phyloP scores from a whole-genome alignment of 1,140 invertebrate species.

The Pogonus chalceus region DNA sequence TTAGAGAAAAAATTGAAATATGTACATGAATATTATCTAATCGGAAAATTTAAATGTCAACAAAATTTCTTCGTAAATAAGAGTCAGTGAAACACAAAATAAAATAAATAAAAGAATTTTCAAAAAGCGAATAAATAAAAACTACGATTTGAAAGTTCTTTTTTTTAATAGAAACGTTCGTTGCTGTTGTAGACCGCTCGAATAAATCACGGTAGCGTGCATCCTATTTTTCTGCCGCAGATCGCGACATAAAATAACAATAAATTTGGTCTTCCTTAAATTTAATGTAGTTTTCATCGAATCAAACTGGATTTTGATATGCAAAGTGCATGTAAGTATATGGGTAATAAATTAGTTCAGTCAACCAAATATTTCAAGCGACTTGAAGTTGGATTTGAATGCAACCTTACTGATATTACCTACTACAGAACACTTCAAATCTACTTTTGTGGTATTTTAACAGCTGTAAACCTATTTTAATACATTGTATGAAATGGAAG shows the following conservation, averaged over 20 bases:
- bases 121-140: background rate
- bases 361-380: constrained; percentile 2
- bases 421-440: too few species aligned
- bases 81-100: too few species aligned
- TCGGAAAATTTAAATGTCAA: too few species aligned
- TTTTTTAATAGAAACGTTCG: background rate
- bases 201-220: constrained; percentile 6
- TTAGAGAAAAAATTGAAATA: too few species aligned
- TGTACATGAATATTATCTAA: too few species aligned
- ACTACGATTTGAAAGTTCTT: background rate
- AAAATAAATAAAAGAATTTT: background rate
- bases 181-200: background rate
- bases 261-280: constrained; percentile 3
- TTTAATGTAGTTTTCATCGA: constrained; percentile 7
- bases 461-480: too few species aligned
- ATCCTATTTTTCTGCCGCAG: constrained; percentile 1
- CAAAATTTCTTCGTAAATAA: too few species aligned
- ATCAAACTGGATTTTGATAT: constrained; percentile 7
- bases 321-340: constrained; percentile 7
- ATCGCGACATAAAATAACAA: constrained; percentile 4
- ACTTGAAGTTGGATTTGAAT: too few species aligned
- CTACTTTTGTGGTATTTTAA: too few species aligned
- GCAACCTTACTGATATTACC: too few species aligned
- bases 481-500: too few species aligned
- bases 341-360: constrained; percentile 4